A percentile compares a stretch with the other conserved stretches of the same genome.
phyloP scores from a whole-genome alignment of 2,888 invertebrate species.

The Quadriops clusia region DNA sequence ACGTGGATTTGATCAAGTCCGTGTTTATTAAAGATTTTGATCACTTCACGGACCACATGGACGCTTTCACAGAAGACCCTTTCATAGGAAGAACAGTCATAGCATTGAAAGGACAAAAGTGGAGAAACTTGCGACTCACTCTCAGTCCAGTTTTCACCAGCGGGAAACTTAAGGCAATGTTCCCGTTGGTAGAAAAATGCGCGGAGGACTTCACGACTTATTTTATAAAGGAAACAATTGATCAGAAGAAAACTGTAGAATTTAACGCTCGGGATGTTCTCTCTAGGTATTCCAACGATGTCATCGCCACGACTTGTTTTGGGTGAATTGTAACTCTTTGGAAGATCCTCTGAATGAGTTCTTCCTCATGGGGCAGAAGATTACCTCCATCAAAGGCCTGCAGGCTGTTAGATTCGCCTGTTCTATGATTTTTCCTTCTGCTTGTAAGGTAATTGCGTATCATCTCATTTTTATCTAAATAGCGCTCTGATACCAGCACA shows the following conservation, averaged over 20 bases:
- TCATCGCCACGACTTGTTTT: slow-evolving; percentile 40
- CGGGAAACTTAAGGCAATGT: slow-evolving; percentile 25
- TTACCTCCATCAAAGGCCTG: slow-evolving; percentile 29
- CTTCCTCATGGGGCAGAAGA: slow-evolving; percentile 36
- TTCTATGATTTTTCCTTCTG: slow-evolving; percentile 3
- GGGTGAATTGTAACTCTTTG: slow-evolving; percentile 40
- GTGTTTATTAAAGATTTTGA: too few species aligned
- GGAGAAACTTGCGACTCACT: slow-evolving; percentile 23
- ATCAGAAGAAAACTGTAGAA: too few species aligned
- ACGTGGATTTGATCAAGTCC: too few species aligned
- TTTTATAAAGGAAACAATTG: too few species aligned
- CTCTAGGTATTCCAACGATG: slow-evolving; percentile 37
- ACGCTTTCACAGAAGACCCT: too few species aligned
- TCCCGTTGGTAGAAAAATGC: slow-evolving; percentile 20
- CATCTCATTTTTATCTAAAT: too few species aligned
- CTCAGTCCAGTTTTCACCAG: slow-evolving; percentile 25
- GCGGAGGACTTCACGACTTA: slow-evolving; percentile 18
- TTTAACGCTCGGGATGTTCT: slow-evolving; percentile 36
- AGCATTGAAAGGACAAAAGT: slow-evolving; percentile 21
- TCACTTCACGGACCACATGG: too few species aligned
- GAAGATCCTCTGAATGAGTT: slow-evolving; percentile 40
- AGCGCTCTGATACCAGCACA: too few species aligned
- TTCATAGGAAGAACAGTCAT: too few species aligned
- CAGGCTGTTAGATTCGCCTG: slow-evolving; percentile 6
- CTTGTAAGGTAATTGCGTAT: slow-evolving; percentile 10